phyloP scores from a whole-genome alignment of 2,113 vertebrate genomes.

The Typhlomys cinereus region DNA sequence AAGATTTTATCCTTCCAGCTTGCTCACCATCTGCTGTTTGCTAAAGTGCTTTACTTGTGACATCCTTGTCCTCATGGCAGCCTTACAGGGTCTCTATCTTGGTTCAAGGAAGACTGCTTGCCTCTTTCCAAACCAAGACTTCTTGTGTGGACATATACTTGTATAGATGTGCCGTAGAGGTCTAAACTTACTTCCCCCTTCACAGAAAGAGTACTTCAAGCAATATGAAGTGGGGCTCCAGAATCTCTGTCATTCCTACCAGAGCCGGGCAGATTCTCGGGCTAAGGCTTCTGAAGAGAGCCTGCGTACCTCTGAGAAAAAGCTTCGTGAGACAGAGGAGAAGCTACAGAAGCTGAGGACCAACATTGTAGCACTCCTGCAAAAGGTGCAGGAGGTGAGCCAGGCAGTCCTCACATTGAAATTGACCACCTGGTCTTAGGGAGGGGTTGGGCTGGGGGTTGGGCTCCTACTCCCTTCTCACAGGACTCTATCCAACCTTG shows the following conservation, averaged over 20 bases:
- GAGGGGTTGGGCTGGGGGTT: background rate
- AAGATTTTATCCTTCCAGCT: background rate
- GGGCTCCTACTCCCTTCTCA: constrained; percentile 24
- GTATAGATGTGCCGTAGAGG: background rate
- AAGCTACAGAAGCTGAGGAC: constrained; percentile 96
- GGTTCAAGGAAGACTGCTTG: background rate
- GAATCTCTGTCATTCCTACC: constrained; percentile 97
- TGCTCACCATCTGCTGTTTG: background rate
- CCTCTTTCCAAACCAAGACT: background rate
- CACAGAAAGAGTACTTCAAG: constrained; percentile 98
- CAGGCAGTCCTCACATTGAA: constrained; percentile 53
- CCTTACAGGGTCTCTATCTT: background rate
- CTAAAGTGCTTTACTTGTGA: background rate
- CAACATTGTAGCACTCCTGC: constrained; percentile 96
- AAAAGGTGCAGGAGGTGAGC: constrained; percentile 98
- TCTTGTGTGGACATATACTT: background rate
- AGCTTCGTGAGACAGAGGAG: constrained; percentile 93
- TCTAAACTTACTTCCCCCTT: background rate
- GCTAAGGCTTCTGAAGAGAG: constrained; percentile 95
- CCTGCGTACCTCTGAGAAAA: constrained; percentile 88
- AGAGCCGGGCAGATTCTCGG: constrained; percentile 93
- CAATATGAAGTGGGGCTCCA: constrained; percentile 97
- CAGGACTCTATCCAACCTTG: background rate
- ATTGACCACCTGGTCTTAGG: constrained; percentile 39
- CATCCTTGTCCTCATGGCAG: background rate